A percentile compares a stretch with the other conserved stretches of the same genome.
phyloP scores from a whole-genome alignment of 2,797 vertebrate species.

The Microchirus variegatus region DNA sequence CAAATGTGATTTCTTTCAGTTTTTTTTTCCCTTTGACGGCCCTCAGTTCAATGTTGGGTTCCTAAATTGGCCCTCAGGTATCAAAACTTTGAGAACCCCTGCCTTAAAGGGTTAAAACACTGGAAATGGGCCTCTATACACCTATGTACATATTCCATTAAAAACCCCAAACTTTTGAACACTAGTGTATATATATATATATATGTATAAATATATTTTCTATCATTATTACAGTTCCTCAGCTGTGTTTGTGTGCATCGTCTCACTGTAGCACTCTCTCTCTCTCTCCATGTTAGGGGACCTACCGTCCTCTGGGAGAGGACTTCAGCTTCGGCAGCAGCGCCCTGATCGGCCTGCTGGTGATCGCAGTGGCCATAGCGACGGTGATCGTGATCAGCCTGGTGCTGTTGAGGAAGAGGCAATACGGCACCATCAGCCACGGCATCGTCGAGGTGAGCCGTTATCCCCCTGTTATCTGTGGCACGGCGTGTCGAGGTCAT shows the following conservation, averaged over 20 bases:
- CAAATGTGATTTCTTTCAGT: too few relatives aligned
- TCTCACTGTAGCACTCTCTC: constrained; percentile 28
- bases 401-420: constrained; percentile 96
- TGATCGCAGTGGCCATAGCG: constrained; percentile 94
- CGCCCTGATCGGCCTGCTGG: constrained; percentile 93
- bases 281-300: constrained; percentile 77
- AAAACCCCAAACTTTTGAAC: too few relatives aligned
- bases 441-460: constrained; percentile 97
- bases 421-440: constrained; percentile 97
- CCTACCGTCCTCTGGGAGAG: constrained; percentile 86
- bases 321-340: constrained; percentile 95
- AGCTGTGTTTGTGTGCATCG: constrained; percentile 7
- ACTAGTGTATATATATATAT: too few relatives aligned
- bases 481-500: not conserved
- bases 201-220: too few relatives aligned
- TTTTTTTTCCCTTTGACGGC: too few relatives aligned
- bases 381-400: constrained; percentile 96
- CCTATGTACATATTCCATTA: too few relatives aligned
- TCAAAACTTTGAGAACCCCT: too few relatives aligned
- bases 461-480: not conserved
- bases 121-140: too few relatives aligned
- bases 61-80: too few relatives aligned
- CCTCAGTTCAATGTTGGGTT: too few relatives aligned
- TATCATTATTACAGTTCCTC: not conserved
- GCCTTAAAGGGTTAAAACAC: too few relatives aligned